Evolutionary conservation across 2,888 invertebrate genomes (phyloP).

Genomic region (Cheilosia vernalis): DNA sequence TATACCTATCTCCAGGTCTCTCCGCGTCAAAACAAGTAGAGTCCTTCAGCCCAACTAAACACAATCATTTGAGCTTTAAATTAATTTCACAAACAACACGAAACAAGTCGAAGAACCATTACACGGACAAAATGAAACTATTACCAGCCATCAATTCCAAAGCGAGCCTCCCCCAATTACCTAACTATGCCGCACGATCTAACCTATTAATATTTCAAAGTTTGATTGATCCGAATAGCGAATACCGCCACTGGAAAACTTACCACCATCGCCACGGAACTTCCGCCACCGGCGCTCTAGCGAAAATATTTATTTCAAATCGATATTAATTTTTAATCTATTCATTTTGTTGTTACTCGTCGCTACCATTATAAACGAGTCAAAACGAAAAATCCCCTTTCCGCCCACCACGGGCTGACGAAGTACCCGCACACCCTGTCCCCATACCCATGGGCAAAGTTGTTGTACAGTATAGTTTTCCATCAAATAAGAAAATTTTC

Average conservation of each 20-base stretch:
- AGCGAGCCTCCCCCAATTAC: constrained; percentile 3
- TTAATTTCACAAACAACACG: background rate
- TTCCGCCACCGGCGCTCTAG: background rate
- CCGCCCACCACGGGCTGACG: background rate
- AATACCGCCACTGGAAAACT: constrained; percentile 22
- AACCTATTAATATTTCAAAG: constrained; percentile 37
- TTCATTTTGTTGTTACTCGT: constrained; percentile 30
- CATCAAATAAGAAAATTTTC: constrained; percentile 21
- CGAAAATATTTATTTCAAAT: constrained; percentile 38
- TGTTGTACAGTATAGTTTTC: constrained; percentile 24
- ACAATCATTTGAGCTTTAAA: background rate
- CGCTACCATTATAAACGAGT: background rate
- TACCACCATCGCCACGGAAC: background rate
- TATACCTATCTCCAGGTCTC: too few species aligned
- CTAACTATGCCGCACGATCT: constrained; percentile 13
- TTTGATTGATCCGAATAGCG: constrained; percentile 27
- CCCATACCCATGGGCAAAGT: background rate
- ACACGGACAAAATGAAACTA: constrained; percentile 8
- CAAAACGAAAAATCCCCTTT: background rate
- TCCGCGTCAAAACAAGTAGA: too few species aligned
- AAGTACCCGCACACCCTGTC: background rate
- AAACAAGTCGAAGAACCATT: background rate
- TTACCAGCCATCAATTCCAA: constrained; percentile 22
- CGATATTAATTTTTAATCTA: constrained; percentile 40
- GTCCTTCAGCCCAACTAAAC: too few species aligned